Base-by-base conservation (phyloP, 2,113 vertebrate species). In the Sisor rabdophorus region DNA sequence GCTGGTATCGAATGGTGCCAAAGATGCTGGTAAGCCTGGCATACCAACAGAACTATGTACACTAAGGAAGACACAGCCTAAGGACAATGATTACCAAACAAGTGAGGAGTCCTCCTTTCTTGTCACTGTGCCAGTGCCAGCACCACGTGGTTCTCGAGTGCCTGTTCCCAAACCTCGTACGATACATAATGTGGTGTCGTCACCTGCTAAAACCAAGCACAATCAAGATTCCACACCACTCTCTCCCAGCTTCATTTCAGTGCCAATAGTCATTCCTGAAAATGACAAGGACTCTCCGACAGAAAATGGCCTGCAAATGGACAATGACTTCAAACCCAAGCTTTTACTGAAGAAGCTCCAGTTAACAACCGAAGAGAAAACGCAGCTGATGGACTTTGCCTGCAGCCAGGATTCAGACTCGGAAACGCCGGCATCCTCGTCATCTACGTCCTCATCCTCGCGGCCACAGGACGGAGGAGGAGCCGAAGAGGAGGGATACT, bases 321-420 rank as follows among this genome's bases (percentile, higher is more conserved):
- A 20, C 40, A 74, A 11, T 0, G 86, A 89, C 47, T 82, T 85
- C 44, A 84, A 74, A 24, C 84, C 89, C 2, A 91, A 89, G 54
- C 85, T 81, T 3, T 84, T 81, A 0, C 83, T 91, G 50, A 76
- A 84, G 24, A 93, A 92, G 80, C 91, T 92, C 3, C 85, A 88
- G 84, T 80, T 92, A 2, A 85, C 80, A 0, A 55, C 75, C 0
- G 87, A 90, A 80, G 95, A 98, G 82, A 94, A 91, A 71, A 86
- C 83, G 67, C 89, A 84, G 19, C 84, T 97, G n/a, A 89, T 93
- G 44, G 92, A 91, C 0, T 90, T 96, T 74, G 92, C 87, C 80
- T 85, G 93, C 63, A 91, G 91, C 11, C 79, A 83, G 0, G 93
- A 95, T 83, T 86, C 89, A 0, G 93, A 94, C 74, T 82, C 89